These are phyloP conservation scores for Drosophila nasuta DNA, from an alignment of 1,140 invertebrate species.

Conservation along the genomic window DNA sequence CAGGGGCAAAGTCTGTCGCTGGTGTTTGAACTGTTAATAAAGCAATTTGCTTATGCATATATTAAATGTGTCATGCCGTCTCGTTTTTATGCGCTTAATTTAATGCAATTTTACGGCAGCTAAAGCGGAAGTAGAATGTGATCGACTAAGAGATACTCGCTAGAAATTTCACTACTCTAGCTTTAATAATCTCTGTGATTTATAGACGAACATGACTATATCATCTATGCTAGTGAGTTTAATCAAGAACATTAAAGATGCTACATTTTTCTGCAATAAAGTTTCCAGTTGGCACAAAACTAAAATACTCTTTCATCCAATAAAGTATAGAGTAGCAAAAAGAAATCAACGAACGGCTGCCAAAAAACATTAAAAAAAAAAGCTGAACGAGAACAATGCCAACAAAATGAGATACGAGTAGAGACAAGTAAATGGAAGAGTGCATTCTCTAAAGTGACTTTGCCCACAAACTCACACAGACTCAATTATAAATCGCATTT, in stretches of 20 bases:
- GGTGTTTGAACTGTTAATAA: slow-evolving; percentile 58
- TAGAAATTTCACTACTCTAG: too few species aligned
- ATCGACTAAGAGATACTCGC: too few species aligned
- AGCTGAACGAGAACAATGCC: slow-evolving; percentile 18
- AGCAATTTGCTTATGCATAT: slow-evolving; percentile 74
- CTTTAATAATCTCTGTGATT: too few species aligned
- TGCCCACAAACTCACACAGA: neutral
- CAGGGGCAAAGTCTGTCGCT: slow-evolving; percentile 11
- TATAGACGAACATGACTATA: too few species aligned
- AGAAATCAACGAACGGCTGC: slow-evolving; percentile 16
- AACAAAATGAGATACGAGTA: slow-evolving; percentile 16
- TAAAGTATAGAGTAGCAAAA: slow-evolving; percentile 28
- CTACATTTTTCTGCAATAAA: too few species aligned
- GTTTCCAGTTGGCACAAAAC: too few species aligned
- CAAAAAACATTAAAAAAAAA: slow-evolving; percentile 14
- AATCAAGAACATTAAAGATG: too few species aligned
- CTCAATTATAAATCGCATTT: slow-evolving; percentile 8
- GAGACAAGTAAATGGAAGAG: slow-evolving; percentile 7
- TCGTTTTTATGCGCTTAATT: slow-evolving; percentile 64
- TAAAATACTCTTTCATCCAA: neutral
- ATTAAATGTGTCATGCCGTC: slow-evolving; percentile 62
- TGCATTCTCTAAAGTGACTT: slow-evolving; percentile 11
- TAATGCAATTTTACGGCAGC: slow-evolving; percentile 57
- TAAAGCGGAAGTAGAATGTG: too few species aligned
- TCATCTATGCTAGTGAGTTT: too few species aligned